phyloP scores from a whole-genome alignment of 1,140 invertebrate genomes.

The Drosophila novamexicana region DNA sequence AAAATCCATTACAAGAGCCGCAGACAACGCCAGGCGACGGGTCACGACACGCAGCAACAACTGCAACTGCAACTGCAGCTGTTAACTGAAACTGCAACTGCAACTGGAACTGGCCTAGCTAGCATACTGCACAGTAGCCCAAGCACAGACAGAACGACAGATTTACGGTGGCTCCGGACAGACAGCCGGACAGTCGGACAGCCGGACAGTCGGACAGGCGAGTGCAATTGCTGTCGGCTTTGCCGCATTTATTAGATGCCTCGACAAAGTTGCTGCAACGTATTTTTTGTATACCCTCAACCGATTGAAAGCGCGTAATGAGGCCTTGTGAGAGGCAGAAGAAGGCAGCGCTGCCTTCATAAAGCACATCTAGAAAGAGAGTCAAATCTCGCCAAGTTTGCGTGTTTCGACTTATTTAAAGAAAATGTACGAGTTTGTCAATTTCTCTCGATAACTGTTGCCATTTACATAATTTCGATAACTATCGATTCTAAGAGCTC shows the following conservation, averaged over 20 bases:
- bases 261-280: conserved; percentile 9
- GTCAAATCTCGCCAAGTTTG: no score
- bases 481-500: no score
- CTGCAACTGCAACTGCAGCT: background rate
- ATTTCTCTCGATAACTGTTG: no score
- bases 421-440: no score
- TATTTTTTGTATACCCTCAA: background rate
- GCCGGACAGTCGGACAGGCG: background rate
- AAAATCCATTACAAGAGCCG: conserved; percentile 61
- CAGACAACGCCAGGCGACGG: conserved; percentile 11
- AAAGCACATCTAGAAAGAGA: no score
- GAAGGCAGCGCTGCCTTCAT: no score
- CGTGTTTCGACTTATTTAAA: no score
- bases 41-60: conserved; percentile 48
- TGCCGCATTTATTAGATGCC: conserved; percentile 35
- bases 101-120: background rate
- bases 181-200: background rate
- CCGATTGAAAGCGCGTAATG: no score
- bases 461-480: no score
- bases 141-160: conserved; percentile 6
- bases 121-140: conserved; percentile 34
- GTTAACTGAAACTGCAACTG: background rate
- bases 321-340: no score
- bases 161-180: background rate
- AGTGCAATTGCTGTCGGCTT: conserved; percentile 24